Evolutionary conservation across 2,888 invertebrate genomes (phyloP).

Genomic region (Baccha elongata): DNA sequence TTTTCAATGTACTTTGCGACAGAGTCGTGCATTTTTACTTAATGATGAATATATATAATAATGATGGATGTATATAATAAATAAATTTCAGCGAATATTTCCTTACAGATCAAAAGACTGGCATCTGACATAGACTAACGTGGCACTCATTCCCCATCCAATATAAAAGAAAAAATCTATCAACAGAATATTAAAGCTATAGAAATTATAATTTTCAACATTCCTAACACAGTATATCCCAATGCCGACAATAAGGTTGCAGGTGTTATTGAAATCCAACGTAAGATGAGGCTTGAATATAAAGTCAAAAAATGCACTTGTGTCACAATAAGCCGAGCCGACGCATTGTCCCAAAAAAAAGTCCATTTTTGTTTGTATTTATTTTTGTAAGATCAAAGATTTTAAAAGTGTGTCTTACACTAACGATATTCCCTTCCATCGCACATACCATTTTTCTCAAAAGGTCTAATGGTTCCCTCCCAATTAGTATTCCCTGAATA

Average conservation of each 20-base stretch:
- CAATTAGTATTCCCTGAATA: conserved; percentile 71
- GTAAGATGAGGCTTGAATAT: conserved; percentile 24
- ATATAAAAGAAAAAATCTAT: too few species aligned
- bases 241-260: not conserved
- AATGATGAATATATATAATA: too few species aligned
- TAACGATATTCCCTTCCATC: conserved; percentile 8
- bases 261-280: conserved; percentile 16
- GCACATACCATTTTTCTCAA: conserved; percentile 46
- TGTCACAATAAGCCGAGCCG: not conserved
- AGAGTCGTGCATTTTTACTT: too few species aligned
- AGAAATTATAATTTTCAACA: not conserved
- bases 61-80: too few species aligned
- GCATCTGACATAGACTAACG: too few species aligned
- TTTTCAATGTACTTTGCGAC: too few species aligned
- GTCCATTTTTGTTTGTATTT: conserved; percentile 5
- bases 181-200: too few species aligned
- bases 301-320: conserved; percentile 21
- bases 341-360: not conserved
- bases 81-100: too few species aligned
- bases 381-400: conserved; percentile 57
- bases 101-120: too few species aligned
- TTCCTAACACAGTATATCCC: not conserved
- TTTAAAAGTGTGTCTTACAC: conserved; percentile 28
- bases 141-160: too few species aligned
- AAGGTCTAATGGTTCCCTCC: conserved; percentile 39